These are phyloP conservation scores for Campoplex capitator DNA, from an alignment of 2,888 invertebrate species.

Conservation along the genomic window DNA sequence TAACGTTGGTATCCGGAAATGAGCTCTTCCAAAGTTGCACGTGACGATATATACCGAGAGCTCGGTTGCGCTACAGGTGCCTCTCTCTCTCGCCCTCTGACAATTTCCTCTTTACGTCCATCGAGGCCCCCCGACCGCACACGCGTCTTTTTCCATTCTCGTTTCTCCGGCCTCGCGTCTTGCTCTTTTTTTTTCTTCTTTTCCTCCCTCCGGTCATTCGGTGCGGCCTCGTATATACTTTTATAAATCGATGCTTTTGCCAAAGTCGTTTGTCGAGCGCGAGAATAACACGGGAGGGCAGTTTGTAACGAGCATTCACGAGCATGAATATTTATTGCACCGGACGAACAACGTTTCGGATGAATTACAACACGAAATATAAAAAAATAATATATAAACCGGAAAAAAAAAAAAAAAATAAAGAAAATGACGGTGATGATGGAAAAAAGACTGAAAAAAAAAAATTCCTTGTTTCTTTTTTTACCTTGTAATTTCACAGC, in stretches of 20 bases:
- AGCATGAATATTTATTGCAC: constrained; percentile 46
- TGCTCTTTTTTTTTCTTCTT: background rate
- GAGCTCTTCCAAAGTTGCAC: constrained; percentile 33
- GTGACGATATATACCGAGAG: constrained; percentile 16
- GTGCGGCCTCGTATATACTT: background rate
- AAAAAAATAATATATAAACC: background rate
- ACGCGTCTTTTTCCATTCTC: background rate
- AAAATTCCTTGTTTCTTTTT: background rate
- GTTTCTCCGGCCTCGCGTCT: constrained; percentile 22
- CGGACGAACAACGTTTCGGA: background rate
- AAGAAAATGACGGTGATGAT: background rate
- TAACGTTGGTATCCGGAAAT: constrained; percentile 45
- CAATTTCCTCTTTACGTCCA: background rate
- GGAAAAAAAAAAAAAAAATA: constrained; percentile 4
- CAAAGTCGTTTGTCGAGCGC: constrained; percentile 36
- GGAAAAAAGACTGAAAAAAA: background rate
- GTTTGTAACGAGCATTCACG: constrained; percentile 38
- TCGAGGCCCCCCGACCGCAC: background rate
- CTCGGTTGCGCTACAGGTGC: constrained; percentile 51
- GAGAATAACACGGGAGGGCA: background rate
- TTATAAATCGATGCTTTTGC: constrained; percentile 46
- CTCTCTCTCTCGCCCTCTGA: background rate
- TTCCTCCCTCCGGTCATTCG: background rate
- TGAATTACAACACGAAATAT: background rate
- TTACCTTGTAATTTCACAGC: background rate